Evolutionary conservation across 2,113 vertebrate species (phyloP).

Genomic region (Cynopterus brachyotis): DNA sequence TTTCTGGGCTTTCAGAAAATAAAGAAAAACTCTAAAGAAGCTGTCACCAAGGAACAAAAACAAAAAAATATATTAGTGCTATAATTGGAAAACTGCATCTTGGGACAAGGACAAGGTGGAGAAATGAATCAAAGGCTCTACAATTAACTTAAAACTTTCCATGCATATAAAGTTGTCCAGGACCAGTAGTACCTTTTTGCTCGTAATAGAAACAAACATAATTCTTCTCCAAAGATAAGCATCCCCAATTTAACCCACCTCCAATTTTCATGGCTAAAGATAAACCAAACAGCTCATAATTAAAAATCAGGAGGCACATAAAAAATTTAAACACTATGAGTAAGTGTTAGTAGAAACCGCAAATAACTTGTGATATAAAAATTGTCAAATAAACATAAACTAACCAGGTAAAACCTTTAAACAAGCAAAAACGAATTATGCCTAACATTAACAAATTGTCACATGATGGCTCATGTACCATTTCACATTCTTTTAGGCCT

Average conservation of each 20-base stretch:
- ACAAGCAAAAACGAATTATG: background rate
- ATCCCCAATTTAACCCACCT: background rate
- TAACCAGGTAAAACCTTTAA: background rate
- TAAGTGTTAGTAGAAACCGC: background rate
- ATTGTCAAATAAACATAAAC: background rate
- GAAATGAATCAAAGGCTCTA: background rate
- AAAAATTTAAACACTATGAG: background rate
- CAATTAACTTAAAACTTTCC: background rate
- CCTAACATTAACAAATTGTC: background rate
- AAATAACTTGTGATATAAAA: background rate
- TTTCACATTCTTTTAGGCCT: background rate
- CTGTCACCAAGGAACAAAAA: background rate
- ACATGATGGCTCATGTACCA: background rate
- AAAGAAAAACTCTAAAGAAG: background rate
- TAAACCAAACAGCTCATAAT: background rate
- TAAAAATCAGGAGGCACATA: background rate
- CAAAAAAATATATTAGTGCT: background rate
- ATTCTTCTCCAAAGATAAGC: background rate
- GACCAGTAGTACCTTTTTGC: background rate
- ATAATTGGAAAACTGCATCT: background rate
- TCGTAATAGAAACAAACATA: background rate
- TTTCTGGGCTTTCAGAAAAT: background rate
- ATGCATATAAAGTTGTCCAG: background rate
- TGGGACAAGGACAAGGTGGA: background rate
- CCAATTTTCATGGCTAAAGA: background rate